Evolutionary conservation across 2,797 vertebrate species (phyloP).

Genomic region (Anguilla pacifica): DNA sequence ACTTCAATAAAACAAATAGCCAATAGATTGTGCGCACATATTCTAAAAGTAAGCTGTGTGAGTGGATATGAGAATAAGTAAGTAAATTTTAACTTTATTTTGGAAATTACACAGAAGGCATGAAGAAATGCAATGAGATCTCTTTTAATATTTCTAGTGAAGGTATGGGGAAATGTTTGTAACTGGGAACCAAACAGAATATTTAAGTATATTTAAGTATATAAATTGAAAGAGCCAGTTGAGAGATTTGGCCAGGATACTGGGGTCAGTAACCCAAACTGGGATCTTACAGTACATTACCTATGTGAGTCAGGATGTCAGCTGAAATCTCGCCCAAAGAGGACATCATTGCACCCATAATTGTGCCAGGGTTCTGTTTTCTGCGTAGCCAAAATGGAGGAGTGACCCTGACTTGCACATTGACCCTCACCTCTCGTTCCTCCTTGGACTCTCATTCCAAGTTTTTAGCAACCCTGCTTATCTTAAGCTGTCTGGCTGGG

Average conservation of each 20-base stretch:
- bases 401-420: background rate
- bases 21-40: background rate
- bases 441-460: too few relatives aligned
- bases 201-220: background rate
- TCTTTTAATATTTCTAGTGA: background rate
- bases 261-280: background rate
- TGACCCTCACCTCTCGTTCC: too few relatives aligned
- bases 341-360: background rate
- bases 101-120: background rate
- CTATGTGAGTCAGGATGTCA: background rate
- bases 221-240: background rate
- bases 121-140: background rate
- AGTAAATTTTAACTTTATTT: background rate
- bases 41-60: background rate
- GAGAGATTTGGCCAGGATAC: background rate
- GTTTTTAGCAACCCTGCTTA: too few relatives aligned
- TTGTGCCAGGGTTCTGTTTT: background rate
- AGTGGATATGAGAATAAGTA: background rate
- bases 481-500: too few relatives aligned
- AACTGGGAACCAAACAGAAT: background rate
- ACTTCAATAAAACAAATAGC: conserved; percentile 1
- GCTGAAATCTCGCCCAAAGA: background rate
- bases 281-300: background rate
- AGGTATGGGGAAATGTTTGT: background rate
- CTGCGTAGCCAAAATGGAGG: background rate